Conservation (phyloP, 2,888 invertebrate genomes). For the Rhimphoctona megacephalus region DNA sequence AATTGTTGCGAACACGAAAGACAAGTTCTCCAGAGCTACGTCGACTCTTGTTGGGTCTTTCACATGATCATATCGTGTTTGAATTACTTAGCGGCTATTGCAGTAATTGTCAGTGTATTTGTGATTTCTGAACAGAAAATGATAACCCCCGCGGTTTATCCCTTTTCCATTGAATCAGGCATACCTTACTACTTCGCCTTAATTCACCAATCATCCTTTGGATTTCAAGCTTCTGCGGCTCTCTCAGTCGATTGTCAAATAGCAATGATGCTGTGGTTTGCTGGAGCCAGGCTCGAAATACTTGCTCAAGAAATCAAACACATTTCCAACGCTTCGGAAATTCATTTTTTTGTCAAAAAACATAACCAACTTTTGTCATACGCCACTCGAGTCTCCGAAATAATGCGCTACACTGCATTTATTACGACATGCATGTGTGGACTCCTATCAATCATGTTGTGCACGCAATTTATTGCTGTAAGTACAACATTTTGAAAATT, state of each 20-base stretch:
- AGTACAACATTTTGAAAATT: no score
- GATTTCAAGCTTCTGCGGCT: slow-evolving; percentile 68
- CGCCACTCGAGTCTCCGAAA: not conserved
- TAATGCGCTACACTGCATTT: not conserved
- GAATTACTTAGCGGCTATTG: no score
- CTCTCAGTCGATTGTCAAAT: slow-evolving; percentile 70
- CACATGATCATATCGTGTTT: no score
- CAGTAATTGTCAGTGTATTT: no score
- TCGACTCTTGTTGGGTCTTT: no score
- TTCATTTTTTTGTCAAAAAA: not conserved
- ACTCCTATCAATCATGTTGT: not conserved
- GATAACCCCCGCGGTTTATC: no score
- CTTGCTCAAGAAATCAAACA: slow-evolving; percentile 42
- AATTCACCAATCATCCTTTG: slow-evolving; percentile 69
- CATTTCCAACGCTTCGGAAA: not conserved
- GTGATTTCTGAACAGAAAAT: no score
- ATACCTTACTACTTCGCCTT: slow-evolving; percentile 29
- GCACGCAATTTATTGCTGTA: not conserved
- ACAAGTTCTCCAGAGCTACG: no score
- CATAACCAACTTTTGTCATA: not conserved
- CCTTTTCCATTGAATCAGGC: no score
- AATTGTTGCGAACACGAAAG: no score
- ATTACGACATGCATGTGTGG: not conserved
- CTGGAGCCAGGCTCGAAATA: slow-evolving; percentile 70
- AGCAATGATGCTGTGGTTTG: slow-evolving; percentile 71